Conservation (phyloP, 2,888 invertebrate genomes). For the Chironomus riparius region DNA sequence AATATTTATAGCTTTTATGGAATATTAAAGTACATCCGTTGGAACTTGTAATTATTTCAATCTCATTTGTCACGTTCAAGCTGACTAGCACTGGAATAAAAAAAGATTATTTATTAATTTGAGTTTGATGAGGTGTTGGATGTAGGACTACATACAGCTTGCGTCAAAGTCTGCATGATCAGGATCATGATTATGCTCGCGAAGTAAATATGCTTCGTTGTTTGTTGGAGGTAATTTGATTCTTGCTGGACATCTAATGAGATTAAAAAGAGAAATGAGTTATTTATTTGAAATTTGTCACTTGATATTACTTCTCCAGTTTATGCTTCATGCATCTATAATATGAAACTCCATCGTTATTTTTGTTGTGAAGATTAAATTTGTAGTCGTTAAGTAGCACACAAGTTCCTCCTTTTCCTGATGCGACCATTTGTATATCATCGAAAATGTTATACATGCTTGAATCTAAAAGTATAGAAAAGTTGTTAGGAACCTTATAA, state of each 20-base stretch:
- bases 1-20: slow-evolving; percentile 1
- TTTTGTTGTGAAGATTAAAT: neutral
- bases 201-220: neutral
- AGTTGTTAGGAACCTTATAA: neutral
- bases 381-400: neutral
- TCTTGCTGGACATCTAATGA: slow-evolving; percentile 13
- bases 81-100: neutral
- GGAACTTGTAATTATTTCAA: neutral
- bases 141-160: neutral
- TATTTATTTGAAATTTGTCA: neutral
- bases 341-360: neutral
- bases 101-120: neutral
- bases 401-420: slow-evolving; percentile 18
- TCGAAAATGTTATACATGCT: neutral
- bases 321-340: slow-evolving; percentile 15
- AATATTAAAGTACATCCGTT: neutral
- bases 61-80: neutral
- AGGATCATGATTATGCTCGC: slow-evolving; percentile 2
- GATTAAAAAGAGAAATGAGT: neutral
- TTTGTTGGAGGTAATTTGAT: neutral
- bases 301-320: neutral
- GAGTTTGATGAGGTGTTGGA: neutral
- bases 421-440: neutral
- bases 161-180: neutral
- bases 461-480: neutral